Conservation (phyloP, 1,140 invertebrate genomes). For the Brachionus rotundiformis region DNA sequence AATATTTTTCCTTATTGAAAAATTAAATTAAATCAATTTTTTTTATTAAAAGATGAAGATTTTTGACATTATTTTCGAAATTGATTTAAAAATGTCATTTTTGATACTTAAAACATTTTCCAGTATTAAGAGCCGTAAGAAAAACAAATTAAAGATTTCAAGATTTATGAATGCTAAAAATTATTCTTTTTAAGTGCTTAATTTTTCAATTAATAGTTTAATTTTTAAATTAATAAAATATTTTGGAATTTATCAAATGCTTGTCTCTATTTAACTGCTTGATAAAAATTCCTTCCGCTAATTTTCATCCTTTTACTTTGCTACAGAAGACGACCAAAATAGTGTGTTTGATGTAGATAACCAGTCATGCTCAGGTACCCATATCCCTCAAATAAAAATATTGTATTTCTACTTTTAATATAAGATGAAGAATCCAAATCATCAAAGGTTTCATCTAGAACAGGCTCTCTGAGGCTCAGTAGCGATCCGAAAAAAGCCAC, state of each 20-base stretch:
- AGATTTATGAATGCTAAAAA: too few species aligned
- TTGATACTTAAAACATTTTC: too few species aligned
- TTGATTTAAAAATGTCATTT: too few species aligned
- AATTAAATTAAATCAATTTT: too few species aligned
- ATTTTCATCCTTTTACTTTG: not conserved
- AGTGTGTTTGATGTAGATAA: constrained; percentile 34
- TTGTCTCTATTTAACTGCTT: not conserved
- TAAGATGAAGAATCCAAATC: constrained; percentile 26
- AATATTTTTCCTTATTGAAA: too few species aligned
- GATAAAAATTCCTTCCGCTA: not conserved
- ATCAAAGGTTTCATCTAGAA: constrained; percentile 30
- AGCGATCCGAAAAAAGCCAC: not conserved
- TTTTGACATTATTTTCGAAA: too few species aligned
- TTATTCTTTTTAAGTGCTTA: too few species aligned
- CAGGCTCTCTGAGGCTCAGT: not conserved
- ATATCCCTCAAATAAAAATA: not conserved
- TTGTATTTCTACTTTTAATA: not conserved
- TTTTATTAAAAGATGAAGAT: too few species aligned
- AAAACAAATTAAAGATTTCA: too few species aligned
- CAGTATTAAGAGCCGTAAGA: too few species aligned
- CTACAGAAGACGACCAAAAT: constrained; percentile 23
- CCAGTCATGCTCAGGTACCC: constrained; percentile 38
- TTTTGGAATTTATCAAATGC: not conserved
- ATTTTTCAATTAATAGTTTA: not conserved
- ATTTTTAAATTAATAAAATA: not conserved